Base-by-base conservation (phyloP, 2,888 invertebrate genomes). In the Limnephilus lunatus region DNA sequence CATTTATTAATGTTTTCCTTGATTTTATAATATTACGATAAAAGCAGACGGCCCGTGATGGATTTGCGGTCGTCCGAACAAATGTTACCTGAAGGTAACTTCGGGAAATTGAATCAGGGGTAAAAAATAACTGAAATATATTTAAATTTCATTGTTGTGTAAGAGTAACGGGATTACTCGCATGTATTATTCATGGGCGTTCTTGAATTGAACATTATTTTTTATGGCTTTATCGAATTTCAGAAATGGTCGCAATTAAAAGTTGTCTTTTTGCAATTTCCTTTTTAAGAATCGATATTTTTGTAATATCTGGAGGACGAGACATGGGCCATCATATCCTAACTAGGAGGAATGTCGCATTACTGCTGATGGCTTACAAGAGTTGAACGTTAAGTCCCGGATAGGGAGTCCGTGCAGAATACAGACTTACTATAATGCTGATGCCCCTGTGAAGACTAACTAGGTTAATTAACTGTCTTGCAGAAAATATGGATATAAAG, bases 1-100 rank as follows among this genome's bases (percentile, higher is more conserved):
- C 68, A 68, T 68, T 68, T 68, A 68, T 68, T 68, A 68, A 68
- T 68, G 68, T 68, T 68, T 68, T 68, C 68, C 68, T 68, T 68
- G 68, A 68, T n/a, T 25, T 68, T 68, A 68, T 68, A 68, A 68
- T 68, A 25, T 68, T n/a, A 68, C n/a, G 68, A 68, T 68, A 68
- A 68, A 68, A n/a, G 68, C 68, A 25, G 7, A 68, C 68, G 53
- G 53, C 0, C 53, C 25, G 25, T 68, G 68, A 68, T 68, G 68
- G 68, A 68, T n/a, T 68, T 68, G 68, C 68, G 68, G 68, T 68
- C 25, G n/a, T 68, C 68, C 68, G 68, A 68, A 68, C 68, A 68
- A 68, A 68, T 68, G 25, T 68, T 68, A 68, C 68, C 7, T 25
- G 68, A 68, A 68, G 68, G 68, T 9, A 68, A 68, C 25, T 68